Evolutionary conservation across 2,113 vertebrate species (phyloP).

Genomic region (Hippolais icterina): DNA sequence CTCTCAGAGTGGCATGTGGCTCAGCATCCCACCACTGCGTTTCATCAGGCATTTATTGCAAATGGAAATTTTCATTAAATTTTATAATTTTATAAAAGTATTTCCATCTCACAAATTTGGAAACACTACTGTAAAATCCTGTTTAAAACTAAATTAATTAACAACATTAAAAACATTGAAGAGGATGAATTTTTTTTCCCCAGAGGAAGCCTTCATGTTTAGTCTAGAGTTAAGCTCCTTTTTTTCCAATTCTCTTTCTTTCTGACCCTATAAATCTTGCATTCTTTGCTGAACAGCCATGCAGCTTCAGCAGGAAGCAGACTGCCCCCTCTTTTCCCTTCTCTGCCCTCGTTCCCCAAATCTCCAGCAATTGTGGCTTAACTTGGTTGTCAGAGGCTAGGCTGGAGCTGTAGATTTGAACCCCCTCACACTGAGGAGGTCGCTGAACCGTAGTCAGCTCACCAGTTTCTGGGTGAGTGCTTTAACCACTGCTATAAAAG

Average conservation of each 20-base stretch:
- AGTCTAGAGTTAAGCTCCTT: not conserved
- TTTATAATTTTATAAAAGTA: not conserved
- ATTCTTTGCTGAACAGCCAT: constrained; percentile 8
- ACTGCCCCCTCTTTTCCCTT: not conserved
- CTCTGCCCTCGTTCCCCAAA: not conserved
- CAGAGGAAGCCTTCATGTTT: not conserved
- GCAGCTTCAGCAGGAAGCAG: not conserved
- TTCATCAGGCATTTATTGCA: not conserved
- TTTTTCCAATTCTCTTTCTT: not conserved
- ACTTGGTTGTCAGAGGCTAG: not conserved
- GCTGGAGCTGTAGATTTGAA: constrained; percentile 37
- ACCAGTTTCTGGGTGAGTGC: constrained; percentile 54
- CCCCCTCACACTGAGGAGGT: not conserved
- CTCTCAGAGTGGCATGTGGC: rapidly evolving
- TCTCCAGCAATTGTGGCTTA: not conserved
- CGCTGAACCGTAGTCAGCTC: constrained; percentile 16
- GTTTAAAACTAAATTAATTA: constrained; percentile 1
- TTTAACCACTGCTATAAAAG: constrained; percentile 55
- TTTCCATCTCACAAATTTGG: not conserved
- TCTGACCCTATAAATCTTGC: constrained; percentile 12
- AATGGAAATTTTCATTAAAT: not conserved
- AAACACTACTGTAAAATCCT: not conserved
- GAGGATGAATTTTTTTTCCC: not conserved
- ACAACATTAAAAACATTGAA: not conserved
- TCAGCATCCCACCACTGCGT: not conserved